phyloP scores from a whole-genome alignment of 1,140 invertebrate genomes.

The Piezodorus guildinii region DNA sequence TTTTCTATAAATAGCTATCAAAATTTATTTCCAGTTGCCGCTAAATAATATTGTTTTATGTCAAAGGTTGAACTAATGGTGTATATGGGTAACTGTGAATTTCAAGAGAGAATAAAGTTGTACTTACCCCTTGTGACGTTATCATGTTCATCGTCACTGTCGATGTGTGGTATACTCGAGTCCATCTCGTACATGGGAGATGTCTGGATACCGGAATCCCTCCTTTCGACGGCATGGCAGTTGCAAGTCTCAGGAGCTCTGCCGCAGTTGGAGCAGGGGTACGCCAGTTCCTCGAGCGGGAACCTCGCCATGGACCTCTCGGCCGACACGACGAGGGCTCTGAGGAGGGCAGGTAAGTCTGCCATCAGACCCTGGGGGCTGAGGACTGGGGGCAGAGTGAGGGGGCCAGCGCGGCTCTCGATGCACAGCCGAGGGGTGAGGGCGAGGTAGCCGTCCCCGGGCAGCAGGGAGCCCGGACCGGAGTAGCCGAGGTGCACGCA shows the following conservation, averaged over 20 bases:
- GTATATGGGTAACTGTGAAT: no score
- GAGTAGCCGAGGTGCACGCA: conserved; percentile 38
- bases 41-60: no score
- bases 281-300: conserved; percentile 49
- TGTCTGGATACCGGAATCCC: conserved; percentile 36
- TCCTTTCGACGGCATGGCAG: conserved; percentile 31
- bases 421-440: conserved; percentile 36
- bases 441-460: conserved; percentile 41
- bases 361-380: conserved; percentile 18
- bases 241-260: conserved; percentile 34
- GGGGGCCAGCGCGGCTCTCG: conserved; percentile 30
- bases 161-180: conserved; percentile 56
- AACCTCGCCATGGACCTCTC: conserved; percentile 54
- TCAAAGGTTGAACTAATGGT: no score
- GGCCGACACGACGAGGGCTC: conserved; percentile 49
- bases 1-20: no score
- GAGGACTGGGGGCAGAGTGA: conserved; percentile 6
- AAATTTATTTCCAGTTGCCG: no score
- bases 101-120: no score
- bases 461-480: conserved; percentile 37
- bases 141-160: conserved; percentile 56
- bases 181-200: conserved; percentile 49
- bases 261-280: conserved; percentile 45
- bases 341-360: conserved; percentile 37
- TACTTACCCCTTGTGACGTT: conserved; percentile 7